Percentiles rank a stretch among this genome's conserved stretches.
phyloP scores from a whole-genome alignment of 53 echinoderm and acorn worm genomes.

The Apostichopus leukothele region DNA sequence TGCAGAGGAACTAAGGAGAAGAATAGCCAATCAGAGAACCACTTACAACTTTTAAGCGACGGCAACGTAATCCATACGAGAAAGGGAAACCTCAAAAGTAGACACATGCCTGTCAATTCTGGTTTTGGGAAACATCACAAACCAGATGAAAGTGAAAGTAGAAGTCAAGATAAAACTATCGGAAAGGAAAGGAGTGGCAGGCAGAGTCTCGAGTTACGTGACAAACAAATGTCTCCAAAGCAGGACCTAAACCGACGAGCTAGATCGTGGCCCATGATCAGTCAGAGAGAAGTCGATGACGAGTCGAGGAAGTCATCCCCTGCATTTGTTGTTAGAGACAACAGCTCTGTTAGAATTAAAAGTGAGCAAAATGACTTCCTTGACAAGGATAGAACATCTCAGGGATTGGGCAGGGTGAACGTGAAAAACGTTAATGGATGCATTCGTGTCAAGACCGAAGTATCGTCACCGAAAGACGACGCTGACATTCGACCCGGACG shows the following conservation, averaged over 20 bases:
- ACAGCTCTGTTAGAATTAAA: background rate
- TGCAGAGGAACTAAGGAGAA: background rate
- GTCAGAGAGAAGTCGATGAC: background rate
- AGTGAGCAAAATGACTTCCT: background rate
- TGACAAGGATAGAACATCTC: background rate
- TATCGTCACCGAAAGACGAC: background rate
- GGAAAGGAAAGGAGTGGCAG: background rate
- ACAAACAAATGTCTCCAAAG: background rate
- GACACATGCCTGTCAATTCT: background rate
- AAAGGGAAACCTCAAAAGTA: background rate
- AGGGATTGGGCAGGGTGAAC: background rate
- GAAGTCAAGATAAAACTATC: background rate
- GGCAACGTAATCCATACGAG: background rate
- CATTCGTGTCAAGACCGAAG: background rate
- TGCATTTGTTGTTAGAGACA: background rate
- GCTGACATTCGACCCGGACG: no score
- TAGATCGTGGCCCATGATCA: background rate
- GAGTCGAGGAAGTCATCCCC: background rate
- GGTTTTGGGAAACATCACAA: no score
- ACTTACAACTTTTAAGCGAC: background rate
- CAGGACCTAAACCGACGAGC: background rate
- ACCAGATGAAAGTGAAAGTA: background rate
- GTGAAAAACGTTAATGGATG: background rate
- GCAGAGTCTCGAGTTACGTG: background rate
- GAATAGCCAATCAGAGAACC: background rate